Percentiles rank a stretch among this genome's conserved stretches.
Evolutionary conservation across 1,140 invertebrate species (phyloP).

Genomic region (Palaemon carinicauda): DNA sequence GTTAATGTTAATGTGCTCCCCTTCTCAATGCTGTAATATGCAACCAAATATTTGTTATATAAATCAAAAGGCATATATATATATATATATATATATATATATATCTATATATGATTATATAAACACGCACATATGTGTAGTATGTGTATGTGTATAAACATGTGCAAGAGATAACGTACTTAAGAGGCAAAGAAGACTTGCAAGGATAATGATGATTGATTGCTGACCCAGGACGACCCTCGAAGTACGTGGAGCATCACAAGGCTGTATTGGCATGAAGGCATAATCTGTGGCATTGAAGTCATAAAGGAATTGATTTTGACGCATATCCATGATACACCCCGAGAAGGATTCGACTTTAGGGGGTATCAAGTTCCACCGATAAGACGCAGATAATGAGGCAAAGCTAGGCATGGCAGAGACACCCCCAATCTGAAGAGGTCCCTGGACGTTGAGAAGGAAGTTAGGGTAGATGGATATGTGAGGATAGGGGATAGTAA

Average conservation of each 20-base stretch:
- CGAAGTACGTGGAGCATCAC: conserved; percentile 39
- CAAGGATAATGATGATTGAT: conserved; percentile 56
- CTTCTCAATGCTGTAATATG: background rate
- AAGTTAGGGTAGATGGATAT: conserved; percentile 20
- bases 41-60: background rate
- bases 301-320: conserved; percentile 53
- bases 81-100: no score
- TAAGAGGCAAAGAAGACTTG: conserved; percentile 48
- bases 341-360: conserved; percentile 90
- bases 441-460: conserved; percentile 89
- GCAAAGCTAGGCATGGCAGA: conserved; percentile 79
- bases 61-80: no score
- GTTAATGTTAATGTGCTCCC: no score
- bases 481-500: conserved; percentile 6
- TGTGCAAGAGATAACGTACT: conserved; percentile 19
- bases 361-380: conserved; percentile 84
- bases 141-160: no score
- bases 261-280: conserved; percentile 41
- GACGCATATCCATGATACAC: conserved; percentile 85
- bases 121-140: no score
- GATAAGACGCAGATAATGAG: conserved; percentile 75
- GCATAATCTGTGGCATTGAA: conserved; percentile 53
- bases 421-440: conserved; percentile 90
- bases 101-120: no score
- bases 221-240: conserved; percentile 47